These are phyloP conservation scores for Cromileptes altivelis DNA, from an alignment of 2,113 vertebrate species.

Conservation along the genomic window DNA sequence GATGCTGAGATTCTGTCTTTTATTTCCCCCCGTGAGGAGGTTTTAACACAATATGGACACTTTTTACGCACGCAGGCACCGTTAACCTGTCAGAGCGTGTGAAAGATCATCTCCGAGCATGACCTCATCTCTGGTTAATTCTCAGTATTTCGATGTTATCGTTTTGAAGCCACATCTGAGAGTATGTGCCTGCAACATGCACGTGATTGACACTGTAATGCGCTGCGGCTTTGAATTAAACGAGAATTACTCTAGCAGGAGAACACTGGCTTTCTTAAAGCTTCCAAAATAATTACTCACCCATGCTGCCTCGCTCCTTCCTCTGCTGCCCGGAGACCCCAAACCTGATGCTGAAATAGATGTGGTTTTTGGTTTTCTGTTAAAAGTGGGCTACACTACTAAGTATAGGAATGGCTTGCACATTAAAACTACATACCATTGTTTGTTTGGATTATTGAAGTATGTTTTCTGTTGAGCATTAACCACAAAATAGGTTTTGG, in stretches of 20 bases:
- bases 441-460: conserved; percentile 82
- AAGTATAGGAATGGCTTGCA: conserved; percentile 77
- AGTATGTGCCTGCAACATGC: conserved; percentile 31
- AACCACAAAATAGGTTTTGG: conserved; percentile 43
- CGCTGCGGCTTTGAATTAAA: conserved; percentile 57
- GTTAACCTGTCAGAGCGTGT: conserved; percentile 66
- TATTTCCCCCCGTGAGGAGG: conserved; percentile 18
- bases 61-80: conserved; percentile 39
- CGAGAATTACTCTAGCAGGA: conserved; percentile 38
- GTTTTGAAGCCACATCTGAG: conserved; percentile 48
- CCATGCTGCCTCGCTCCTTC: conserved; percentile 65
- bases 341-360: conserved; percentile 84
- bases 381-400: conserved; percentile 76
- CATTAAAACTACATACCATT: conserved; percentile 74
- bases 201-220: conserved; percentile 53
- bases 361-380: conserved; percentile 82
- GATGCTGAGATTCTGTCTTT: conserved; percentile 46
- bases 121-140: conserved; percentile 54
- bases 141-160: conserved; percentile 41
- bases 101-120: conserved; percentile 42
- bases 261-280: conserved; percentile 58
- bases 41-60: background rate
- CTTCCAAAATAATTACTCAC: conserved; percentile 75
- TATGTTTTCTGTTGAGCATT: conserved; percentile 57
- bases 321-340: conserved; percentile 77